These are phyloP conservation scores for Schizothorax lantsangensis DNA, from an alignment of 2,797 vertebrate species.

Conservation along the genomic window DNA sequence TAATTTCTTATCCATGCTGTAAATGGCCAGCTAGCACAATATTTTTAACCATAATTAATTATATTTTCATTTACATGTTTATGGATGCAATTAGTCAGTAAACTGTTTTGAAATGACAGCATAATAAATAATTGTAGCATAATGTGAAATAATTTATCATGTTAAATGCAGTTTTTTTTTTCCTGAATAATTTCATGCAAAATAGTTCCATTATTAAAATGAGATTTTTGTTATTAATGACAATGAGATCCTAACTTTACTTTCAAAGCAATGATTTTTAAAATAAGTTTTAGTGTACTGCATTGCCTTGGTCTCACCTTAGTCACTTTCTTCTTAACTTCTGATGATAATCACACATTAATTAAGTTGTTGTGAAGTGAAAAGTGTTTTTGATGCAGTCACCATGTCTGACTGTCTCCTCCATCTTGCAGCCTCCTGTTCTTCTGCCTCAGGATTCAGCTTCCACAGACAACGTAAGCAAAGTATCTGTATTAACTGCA, in stretches of 20 bases:
- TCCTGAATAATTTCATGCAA: slow-evolving; percentile 18
- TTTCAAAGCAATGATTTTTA: slow-evolving; percentile 2
- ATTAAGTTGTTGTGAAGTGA: neutral
- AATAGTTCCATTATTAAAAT: slow-evolving; percentile 27
- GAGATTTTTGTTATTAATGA: slow-evolving; percentile 30
- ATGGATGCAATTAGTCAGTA: slow-evolving; percentile 21
- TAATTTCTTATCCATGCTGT: slow-evolving; percentile 7
- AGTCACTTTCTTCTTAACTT: slow-evolving; percentile 17
- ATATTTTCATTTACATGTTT: slow-evolving; percentile 7
- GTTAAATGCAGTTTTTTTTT: neutral
- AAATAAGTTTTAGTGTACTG: neutral
- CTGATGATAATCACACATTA: neutral
- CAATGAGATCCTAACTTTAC: slow-evolving; percentile 19
- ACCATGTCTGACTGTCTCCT: slow-evolving; percentile 10
- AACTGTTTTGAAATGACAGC: slow-evolving; percentile 16
- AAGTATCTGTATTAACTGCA: slow-evolving; percentile 7
- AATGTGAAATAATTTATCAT: slow-evolving; percentile 18
- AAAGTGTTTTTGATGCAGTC: neutral
- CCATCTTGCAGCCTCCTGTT: slow-evolving; percentile 1
- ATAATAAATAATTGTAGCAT: slow-evolving; percentile 9
- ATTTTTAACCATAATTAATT: slow-evolving; percentile 23
- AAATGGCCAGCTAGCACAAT: slow-evolving; percentile 15
- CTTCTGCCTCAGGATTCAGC: slow-evolving; percentile 36
- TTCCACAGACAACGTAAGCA: neutral
- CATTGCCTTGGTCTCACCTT: neutral